Evolutionary conservation across 2,113 vertebrate species (phyloP).

Genomic region (rat (Rattus norvegicus)): GRCr8 NC_086019.1:179505001-179505500

Average conservation of each 20-base stretch:
- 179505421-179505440: conserved; percentile 18
- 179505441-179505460: neutral
- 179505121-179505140: conserved; percentile 8
- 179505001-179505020: neutral
- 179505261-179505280: neutral
- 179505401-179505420: neutral
- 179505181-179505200: conserved; percentile 28
- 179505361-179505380: neutral
- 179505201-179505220: conserved; percentile 43
- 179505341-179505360: conserved; percentile 22
- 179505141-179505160: conserved; percentile 40
- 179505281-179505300: conserved; percentile 41
- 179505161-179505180: conserved; percentile 40
- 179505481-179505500: no score
- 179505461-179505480: neutral
- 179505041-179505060: conserved; percentile 20
- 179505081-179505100: conserved; percentile 43
- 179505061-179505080: conserved; percentile 33
- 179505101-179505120: neutral
- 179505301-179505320: neutral
- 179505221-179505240: neutral
- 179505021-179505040: conserved; percentile 4
- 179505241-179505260: neutral
- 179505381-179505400: neutral
- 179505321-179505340: conserved; percentile 14